Evolutionary conservation across 2,888 invertebrate genomes (phyloP), one percentile per base, ranked within the genome.

Genomic region (Diabrotica balteata): DNA sequence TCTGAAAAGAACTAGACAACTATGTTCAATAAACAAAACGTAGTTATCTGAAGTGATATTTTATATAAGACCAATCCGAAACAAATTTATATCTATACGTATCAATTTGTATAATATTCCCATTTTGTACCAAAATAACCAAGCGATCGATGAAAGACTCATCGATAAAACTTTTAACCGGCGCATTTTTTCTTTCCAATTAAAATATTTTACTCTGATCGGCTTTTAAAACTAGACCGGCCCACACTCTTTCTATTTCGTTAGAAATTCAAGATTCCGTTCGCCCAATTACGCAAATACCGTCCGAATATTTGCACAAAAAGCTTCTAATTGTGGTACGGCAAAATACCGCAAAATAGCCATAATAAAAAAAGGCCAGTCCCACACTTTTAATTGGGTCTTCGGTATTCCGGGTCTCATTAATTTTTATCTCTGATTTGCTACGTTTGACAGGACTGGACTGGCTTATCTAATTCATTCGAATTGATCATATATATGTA

Each of bases 341-440:
- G 9, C 4, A 44, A 11, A 61, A 61, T 53, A 22, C 45, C 61
- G 45, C 59, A 59, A 59, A 59, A 59, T 59, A 50, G 49, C 50
- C 8, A 22, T 22, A 47, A 59, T 17, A 43, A 59, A 59, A 59
- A 44, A 60, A 8, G 10, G 6, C 63, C 60, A 71, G 70, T 73
- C 76, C 75, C 75, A 76, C 77, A 76, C 73, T 72, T 76, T 76
- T 80, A 80, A 80, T 80, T 80, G 78, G 80, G 75, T 52, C 73
- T 76, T 73, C 71, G 75, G 76, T 76, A 77, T 77, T 78, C 77
- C 76, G 73, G 74, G 73, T 72, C 78, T 80, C 80, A 77, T 81
- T 81, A 80, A 81, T 80, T 81, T 80, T 81, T 81, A 80, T 80
- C 80, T 77, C 62, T 72, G 72, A 62, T 54, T 63, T 70, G 43